Conservation (phyloP, 2,888 invertebrate genomes). For the Stramonita haemastoma region DNA sequence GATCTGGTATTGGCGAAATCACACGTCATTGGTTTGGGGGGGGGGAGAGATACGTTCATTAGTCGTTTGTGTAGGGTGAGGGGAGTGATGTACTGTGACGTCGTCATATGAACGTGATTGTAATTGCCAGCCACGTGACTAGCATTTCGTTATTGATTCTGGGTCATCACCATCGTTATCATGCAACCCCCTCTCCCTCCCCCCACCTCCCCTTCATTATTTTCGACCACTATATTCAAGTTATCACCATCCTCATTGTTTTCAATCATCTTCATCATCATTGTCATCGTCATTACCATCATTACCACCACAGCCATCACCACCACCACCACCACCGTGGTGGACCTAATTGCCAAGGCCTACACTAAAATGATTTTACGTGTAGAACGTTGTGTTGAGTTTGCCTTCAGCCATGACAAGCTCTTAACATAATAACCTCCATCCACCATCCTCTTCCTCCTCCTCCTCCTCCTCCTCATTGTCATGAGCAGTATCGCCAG, state of each 20-base stretch:
- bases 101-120: too few relatives aligned
- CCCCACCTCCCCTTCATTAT: neutral
- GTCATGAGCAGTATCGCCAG: too few relatives aligned
- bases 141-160: too few relatives aligned
- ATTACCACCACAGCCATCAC: neutral
- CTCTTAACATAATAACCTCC: too few relatives aligned
- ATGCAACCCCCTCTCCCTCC: neutral
- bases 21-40: neutral
- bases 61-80: too few relatives aligned
- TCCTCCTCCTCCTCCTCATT: neutral
- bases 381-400: too few relatives aligned
- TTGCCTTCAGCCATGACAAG: too few relatives aligned
- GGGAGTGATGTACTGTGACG: neutral
- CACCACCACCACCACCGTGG: neutral
- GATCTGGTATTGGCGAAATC: constrained; percentile 41
- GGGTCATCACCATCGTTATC: neutral
- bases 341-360: too few relatives aligned
- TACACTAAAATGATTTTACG: too few relatives aligned
- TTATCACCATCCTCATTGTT: neutral
- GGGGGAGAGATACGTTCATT: neutral
- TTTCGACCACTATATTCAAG: neutral
- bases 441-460: neutral
- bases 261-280: neutral
- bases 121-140: too few relatives aligned
- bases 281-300: neutral